A percentile compares a stretch with the other conserved stretches of the same genome.
Conservation (phyloP, 2,888 invertebrate species). For the Antheraea yamamai region DNA sequence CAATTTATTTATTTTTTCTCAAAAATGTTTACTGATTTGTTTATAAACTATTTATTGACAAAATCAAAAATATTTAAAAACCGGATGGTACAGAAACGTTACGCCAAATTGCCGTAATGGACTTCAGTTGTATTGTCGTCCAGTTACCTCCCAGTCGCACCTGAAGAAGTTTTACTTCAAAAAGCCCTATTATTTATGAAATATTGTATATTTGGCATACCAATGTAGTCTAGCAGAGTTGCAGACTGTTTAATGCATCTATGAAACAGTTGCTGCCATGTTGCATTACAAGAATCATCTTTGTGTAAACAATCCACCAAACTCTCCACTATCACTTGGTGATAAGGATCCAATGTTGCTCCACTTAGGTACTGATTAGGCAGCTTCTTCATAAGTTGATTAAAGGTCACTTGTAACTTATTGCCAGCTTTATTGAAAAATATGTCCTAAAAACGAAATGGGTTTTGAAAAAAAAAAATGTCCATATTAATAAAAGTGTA, state of each 20-base stretch:
- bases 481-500: background rate
- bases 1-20: no score
- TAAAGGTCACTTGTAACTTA: slow-evolving; percentile 80
- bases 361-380: slow-evolving; percentile 75
- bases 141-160: no score
- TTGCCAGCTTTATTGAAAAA: slow-evolving; percentile 72
- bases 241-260: slow-evolving; percentile 86
- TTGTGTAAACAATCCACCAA: slow-evolving; percentile 83
- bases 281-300: slow-evolving; percentile 84
- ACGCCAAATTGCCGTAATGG: no score
- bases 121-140: no score
- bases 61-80: no score
- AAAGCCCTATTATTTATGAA: background rate
- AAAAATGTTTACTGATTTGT: no score
- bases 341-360: slow-evolving; percentile 67
- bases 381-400: slow-evolving; percentile 85
- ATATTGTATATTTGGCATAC: slow-evolving; percentile 50
- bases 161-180: no score
- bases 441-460: slow-evolving; percentile 59
- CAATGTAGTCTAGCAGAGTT: slow-evolving; percentile 82
- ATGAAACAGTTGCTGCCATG: slow-evolving; percentile 86
- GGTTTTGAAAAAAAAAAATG: background rate
- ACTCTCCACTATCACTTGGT: slow-evolving; percentile 82
- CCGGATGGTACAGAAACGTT: no score
- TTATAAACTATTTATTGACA: no score